Evolutionary conservation across 2,888 invertebrate species (phyloP), one percentile per base, ranked within the genome.

Genomic region (Phyllotreta cruciferae): DNA sequence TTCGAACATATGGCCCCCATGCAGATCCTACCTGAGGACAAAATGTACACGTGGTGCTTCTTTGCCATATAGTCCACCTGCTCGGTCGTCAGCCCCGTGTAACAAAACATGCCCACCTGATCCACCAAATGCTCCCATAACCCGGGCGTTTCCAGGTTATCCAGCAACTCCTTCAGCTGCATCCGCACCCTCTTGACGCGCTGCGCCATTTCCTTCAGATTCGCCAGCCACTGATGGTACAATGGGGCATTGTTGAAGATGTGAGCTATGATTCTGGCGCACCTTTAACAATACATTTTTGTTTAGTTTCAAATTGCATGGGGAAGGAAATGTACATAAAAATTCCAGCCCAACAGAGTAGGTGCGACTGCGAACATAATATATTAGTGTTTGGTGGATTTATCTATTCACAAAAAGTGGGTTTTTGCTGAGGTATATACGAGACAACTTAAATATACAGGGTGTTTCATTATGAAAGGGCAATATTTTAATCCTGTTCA

Each of bases 91-190:
- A 53, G 13, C 1, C 98, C 98, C 9, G 98, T 98, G 83, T 93
- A 99, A 1, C 96, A 96, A 84, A 99, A 98, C 92, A 99, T 94
- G 70, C 98, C 98, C 80, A 96, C 96, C 83, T 96, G 97, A 45
- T 88, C 85, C 8, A 92, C 91, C 70, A 99, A 94, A 81, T 98
- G 98, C 74, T 92, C 90, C 98, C 98, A 99, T 69, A 84, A 89
- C 66, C 98, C 98, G 0, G 97, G 96, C 0, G 96, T 95, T 64
- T 87, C 87, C 60, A 94, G 83, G 81, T 81, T 81, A 69, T 89
- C 84, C 57, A 96, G 84, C 73, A 88, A 88, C 11, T 87, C 84
- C 66, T 89, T 86, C 56, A 96, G 83, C 0, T 88, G 87, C 65
- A 86, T 83, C 69, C 98, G 88, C 97, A 98, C 98, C 66, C 88